These are phyloP conservation scores for Argyrosomus regius DNA, from an alignment of 2,797 vertebrate genomes.

Conservation along the genomic window DNA sequence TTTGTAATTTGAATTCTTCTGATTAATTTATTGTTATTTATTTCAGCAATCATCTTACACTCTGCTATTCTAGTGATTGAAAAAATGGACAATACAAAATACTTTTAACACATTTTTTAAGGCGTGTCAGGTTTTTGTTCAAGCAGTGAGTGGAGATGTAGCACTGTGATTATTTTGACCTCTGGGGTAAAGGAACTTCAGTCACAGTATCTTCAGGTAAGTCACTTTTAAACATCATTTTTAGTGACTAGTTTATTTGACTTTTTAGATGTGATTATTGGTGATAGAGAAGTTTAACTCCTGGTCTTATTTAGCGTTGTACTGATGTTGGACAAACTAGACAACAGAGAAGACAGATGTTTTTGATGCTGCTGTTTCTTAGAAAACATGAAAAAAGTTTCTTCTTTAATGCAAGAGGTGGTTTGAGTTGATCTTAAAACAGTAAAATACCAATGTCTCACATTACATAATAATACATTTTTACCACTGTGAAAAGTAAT, in stretches of 20 bases:
- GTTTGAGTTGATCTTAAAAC: neutral
- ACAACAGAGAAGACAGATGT: constrained; percentile 1
- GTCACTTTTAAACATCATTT: constrained; percentile 26
- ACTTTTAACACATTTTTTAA: constrained; percentile 2
- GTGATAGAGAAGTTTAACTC: neutral
- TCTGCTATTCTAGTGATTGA: neutral
- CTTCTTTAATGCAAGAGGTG: neutral
- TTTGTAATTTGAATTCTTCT: neutral
- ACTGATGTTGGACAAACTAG: neutral
- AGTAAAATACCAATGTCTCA: no score
- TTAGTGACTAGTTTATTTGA: neutral
- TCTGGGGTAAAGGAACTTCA: constrained; percentile 41
- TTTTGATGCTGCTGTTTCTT: constrained; percentile 9
- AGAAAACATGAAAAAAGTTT: neutral
- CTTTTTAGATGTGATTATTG: neutral
- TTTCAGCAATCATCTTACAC: neutral
- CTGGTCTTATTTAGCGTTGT: neutral
- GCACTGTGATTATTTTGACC: constrained; percentile 31
- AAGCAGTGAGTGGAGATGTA: constrained; percentile 31
- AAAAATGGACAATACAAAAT: neutral
- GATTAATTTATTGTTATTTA: neutral
- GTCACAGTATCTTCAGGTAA: constrained; percentile 56
- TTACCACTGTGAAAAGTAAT: neutral
- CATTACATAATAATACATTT: neutral
- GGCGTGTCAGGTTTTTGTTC: constrained; percentile 31